Base-by-base conservation (phyloP, 2,797 vertebrate genomes). In the Xyrichtys novacula region DNA sequence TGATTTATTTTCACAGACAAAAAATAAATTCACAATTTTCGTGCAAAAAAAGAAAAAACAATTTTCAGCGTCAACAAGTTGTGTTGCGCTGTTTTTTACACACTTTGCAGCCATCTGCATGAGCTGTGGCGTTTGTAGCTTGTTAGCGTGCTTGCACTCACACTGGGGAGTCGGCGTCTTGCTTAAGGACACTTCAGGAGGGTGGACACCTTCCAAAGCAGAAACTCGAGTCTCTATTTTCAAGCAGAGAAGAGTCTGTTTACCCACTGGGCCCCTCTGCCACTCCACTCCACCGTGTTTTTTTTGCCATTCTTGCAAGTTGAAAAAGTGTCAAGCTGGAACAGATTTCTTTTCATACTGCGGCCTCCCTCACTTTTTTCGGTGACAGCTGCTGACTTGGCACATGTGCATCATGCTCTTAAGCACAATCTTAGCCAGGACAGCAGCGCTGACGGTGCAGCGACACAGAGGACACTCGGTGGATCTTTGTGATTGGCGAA, bases 371-470 rank as follows among this genome's bases (percentile, higher is more conserved):
- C 76, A 62, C 73, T 82, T 89, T 70, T 75, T 32, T 19, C 39
- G 64, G 77, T 76, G 87, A 88, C 88, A 81, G 89, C 81, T 87
- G 90, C 90, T 91, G 90, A 91, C 74, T 75, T 69, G 74, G 87
- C 90, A 89, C 76, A 80, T 76, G 88, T 76, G 80, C 76, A 44
- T 65, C 78, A 64, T 39, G 78, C 76, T 84, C 74, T 76, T 85
- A 80, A 85, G 82, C 78, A 69, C 76, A 80, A 81, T 80, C 79
- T 59, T 5, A 71, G 76, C 81, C 1, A 28, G 54, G 74, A 82
- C 87, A 85, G 88, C 80, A 75, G 81, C 71, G 85, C 88, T 89
- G 90, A 90, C 86, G 50, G 52, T 80, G 88, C 87, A 86, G 63
- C 29, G 53, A 72, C 81, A 58, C 74, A 49, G 65, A 80, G 85